phyloP scores from a whole-genome alignment of 2,797 vertebrate species.

The Pseudocheirus occidentalis region DNA sequence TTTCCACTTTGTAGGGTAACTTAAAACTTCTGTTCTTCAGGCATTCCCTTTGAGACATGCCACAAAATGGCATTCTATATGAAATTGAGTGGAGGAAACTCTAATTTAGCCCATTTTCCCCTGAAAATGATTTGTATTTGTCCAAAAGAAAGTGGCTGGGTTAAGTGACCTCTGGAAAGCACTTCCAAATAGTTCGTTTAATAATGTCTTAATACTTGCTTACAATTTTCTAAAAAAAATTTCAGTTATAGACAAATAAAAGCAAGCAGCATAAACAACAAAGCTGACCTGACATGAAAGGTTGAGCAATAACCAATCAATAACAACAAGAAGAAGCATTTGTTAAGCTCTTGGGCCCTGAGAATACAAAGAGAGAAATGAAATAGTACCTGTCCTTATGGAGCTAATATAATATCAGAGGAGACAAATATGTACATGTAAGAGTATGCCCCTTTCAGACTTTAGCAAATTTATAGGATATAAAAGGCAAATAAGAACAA shows the following conservation, averaged over 20 bases:
- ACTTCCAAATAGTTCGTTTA: not conserved
- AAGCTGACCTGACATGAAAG: constrained; percentile 11
- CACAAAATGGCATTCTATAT: not conserved
- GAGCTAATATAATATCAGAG: not conserved
- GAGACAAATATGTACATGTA: not conserved
- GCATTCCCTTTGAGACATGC: not conserved
- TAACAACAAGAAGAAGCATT: not conserved
- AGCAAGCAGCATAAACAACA: constrained; percentile 27
- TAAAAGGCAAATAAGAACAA: not conserved
- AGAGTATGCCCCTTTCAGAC: not conserved
- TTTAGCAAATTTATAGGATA: not conserved
- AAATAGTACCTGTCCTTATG: not conserved
- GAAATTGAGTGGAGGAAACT: not conserved
- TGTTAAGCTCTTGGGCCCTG: not conserved
- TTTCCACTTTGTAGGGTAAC: not conserved
- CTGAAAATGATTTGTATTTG: constrained; percentile 38
- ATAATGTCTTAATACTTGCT: constrained; percentile 20
- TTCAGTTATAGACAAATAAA: not conserved
- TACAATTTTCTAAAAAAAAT: not conserved
- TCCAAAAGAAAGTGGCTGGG: not conserved
- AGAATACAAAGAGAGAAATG: not conserved
- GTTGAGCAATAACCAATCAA: constrained; percentile 13
- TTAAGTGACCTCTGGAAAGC: not conserved
- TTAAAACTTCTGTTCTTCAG: not conserved
- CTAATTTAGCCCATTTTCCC: not conserved